A percentile compares a stretch with the other conserved stretches of the same genome.
Evolutionary conservation across 2,113 vertebrate genomes (phyloP).

Genomic region (Zingel zingel): DNA sequence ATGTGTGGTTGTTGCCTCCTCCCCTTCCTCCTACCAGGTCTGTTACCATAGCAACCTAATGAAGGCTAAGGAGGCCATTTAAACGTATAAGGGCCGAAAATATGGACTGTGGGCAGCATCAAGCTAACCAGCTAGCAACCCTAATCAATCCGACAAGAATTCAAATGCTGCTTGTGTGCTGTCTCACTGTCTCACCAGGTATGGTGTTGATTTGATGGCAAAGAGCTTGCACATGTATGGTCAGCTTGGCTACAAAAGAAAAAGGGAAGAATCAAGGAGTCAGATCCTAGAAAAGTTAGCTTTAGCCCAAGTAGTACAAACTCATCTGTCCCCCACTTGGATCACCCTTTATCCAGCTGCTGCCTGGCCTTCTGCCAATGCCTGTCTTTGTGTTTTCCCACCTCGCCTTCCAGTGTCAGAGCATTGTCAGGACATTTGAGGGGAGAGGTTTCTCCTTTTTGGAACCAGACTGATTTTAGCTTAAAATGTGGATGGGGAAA

Average conservation of each 20-base stretch:
- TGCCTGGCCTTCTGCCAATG: constrained; percentile 41
- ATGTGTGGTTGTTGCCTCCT: constrained; percentile 49
- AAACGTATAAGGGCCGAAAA: constrained; percentile 63
- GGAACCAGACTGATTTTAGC: neutral
- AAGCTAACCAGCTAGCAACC: constrained; percentile 37
- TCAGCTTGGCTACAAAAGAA: constrained; percentile 10
- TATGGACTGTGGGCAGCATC: constrained; percentile 57
- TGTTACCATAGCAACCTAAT: constrained; percentile 87
- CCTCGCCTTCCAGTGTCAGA: neutral
- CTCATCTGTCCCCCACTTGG: constrained; percentile 14
- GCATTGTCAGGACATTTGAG: constrained; percentile 32
- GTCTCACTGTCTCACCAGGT: neutral
- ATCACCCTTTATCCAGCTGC: constrained; percentile 39
- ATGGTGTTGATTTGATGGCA: neutral
- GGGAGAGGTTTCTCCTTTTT: constrained; percentile 18
- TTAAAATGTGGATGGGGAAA: neutral
- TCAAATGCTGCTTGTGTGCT: constrained; percentile 16
- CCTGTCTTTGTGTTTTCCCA: constrained; percentile 27
- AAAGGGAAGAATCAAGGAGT: constrained; percentile 6
- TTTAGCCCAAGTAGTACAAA: constrained; percentile 47
- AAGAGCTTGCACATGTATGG: neutral
- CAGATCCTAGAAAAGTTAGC: constrained; percentile 40
- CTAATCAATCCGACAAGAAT: constrained; percentile 18
- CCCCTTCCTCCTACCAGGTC: constrained; percentile 54
- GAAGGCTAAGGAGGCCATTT: constrained; percentile 61